These are phyloP conservation scores for Bombylius major DNA, from an alignment of 2,888 invertebrate species.

Conservation along the genomic window DNA sequence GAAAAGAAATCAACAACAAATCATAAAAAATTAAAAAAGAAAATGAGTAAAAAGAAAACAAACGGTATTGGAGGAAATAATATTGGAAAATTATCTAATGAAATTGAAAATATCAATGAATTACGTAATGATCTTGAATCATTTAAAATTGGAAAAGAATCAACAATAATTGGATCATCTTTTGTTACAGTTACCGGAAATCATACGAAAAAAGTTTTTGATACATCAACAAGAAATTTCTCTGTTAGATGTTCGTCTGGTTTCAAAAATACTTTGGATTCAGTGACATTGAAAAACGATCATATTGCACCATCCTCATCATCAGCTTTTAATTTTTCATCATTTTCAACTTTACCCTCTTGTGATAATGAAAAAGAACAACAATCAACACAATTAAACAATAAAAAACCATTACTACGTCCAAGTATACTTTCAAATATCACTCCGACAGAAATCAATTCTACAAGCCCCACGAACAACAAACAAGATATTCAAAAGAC, in stretches of 20 bases:
- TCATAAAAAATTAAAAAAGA: slow-evolving; percentile 10
- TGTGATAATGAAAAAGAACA: background rate
- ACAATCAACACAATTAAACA: background rate
- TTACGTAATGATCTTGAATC: slow-evolving; percentile 31
- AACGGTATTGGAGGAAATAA: background rate
- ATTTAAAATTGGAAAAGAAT: slow-evolving; percentile 31
- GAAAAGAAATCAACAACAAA: background rate
- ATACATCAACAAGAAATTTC: no score
- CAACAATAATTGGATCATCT: slow-evolving; percentile 16
- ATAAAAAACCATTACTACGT: slow-evolving; percentile 20
- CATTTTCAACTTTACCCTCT: background rate
- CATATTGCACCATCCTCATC: background rate
- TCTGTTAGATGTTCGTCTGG: no score
- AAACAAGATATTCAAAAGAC: no score
- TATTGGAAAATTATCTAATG: slow-evolving; percentile 17
- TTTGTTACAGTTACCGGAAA: background rate
- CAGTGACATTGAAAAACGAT: no score
- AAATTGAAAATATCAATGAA: slow-evolving; percentile 30
- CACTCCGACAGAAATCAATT: background rate
- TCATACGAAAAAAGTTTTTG: no score
- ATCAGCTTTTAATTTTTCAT: background rate
- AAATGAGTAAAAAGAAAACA: background rate
- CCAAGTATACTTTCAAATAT: slow-evolving; percentile 24
- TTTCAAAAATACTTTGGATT: no score
- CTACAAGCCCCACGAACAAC: no score